Base-by-base conservation (phyloP, 1,140 invertebrate species). In the Heliconius hewitsoni region DNA sequence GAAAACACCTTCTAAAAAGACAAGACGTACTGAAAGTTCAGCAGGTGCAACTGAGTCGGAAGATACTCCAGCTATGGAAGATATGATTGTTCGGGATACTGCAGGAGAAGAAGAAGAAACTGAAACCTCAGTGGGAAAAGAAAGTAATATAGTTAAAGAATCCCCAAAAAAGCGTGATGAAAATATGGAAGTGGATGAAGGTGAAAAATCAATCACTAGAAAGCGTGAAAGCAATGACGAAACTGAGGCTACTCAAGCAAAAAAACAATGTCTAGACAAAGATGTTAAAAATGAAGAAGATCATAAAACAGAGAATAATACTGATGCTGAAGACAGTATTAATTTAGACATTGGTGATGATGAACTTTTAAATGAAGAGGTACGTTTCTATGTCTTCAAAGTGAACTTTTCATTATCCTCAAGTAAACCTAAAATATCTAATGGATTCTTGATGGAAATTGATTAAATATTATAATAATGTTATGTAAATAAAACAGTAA, bases 271-370 rank as follows among this genome's bases (percentile, higher is more conserved):
- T 66, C 77, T 91, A 16, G 92, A 91, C 52, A 90, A 92, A 79
- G 86, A 87, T 71, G 83, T 87, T 66, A 83, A 86, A 79, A 87
- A 87, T 81, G 86, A 93, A 42, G 91, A 95, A 79, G 93, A 93
- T 77, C 90, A 88, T 23, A 91, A 92, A 85, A 89, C 90, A 77
- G 93, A 95, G 73, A 94, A 95, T 77, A 94, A 93, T 78, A 93
- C 96, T 81, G 96, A 97, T 83, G 96, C 97, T 78, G 97, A 97
- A 87, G 97, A 97, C 93, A 97, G 97, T 27, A 97, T 97, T 70
- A 97, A 97, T 91, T 94, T 98, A 77, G 97, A 97, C 79, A 96
- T 97, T 87, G 97, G 96, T 60, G 97, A 97, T 93, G 97, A 97
- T 93, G 97, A 97, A 94, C 94, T 97, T 66, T 95, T 97, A 76